Base-by-base conservation (phyloP, 2,888 invertebrate genomes). In the Iselma pallidipennis region DNA sequence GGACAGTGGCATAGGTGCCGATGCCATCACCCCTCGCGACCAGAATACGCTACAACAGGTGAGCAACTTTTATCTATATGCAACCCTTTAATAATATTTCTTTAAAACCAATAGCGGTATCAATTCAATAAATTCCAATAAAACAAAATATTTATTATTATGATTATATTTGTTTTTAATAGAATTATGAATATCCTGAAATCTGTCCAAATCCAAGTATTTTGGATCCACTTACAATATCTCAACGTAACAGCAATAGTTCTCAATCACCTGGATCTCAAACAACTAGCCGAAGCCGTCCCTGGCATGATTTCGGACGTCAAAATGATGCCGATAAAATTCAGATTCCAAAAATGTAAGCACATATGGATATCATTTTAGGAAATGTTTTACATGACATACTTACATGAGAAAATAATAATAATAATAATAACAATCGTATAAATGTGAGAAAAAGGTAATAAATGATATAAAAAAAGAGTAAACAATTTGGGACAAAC, bases 311-410 rank as follows among this genome's bases (percentile, higher is more conserved):
- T 84, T 96, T 95, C 82, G 95, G 94, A 59, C 87, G 95, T 69
- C 95, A 95, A 80, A 94, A 94, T 79, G 95, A 96, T 82, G 94
- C 94, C 59, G 96, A 96, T 83, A 96, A 96, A 87, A 94, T 97
- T 80, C 95, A 96, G 86, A 97, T 97, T 85, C 95, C 96, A 82
- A 97, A 97, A 91, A 87, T 96, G 96, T 96, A 86, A 94, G 95
- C 92, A 79, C 33, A 60, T n/a, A n/a, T n/a, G n/a, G n/a, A n/a
- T n/a, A n/a, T n/a, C n/a, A n/a, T n/a, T n/a, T n/a, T n/a, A n/a
- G n/a, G n/a, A n/a, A n/a, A n/a, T n/a, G n/a, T n/a, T n/a, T n/a
- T n/a, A n/a, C n/a, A n/a, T n/a, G n/a, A n/a, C n/a, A n/a, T n/a
- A n/a, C n/a, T n/a, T n/a, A n/a, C n/a, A n/a, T n/a, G n/a, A n/a